Conservation (phyloP, 1,140 invertebrate genomes). For the Macrocentrus cingulum region DNA sequence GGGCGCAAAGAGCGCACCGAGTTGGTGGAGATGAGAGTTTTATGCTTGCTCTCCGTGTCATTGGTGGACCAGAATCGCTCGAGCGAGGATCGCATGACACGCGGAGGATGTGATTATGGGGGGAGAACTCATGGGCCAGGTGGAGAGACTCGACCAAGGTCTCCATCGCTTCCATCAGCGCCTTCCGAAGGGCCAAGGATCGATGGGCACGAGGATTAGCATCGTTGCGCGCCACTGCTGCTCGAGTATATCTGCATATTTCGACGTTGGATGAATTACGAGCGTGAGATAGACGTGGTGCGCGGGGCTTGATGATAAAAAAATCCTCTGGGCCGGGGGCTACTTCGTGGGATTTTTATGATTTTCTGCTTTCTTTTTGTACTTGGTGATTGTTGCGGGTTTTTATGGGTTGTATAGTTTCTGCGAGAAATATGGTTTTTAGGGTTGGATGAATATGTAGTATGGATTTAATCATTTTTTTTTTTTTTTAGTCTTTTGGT, state of each 20-base stretch:
- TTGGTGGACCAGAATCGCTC: neutral
- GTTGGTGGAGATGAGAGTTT: too few relatives aligned
- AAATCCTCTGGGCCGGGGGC: neutral
- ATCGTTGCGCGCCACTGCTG: conserved; percentile 32
- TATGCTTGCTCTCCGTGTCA: too few relatives aligned
- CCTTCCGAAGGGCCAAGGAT: conserved; percentile 52
- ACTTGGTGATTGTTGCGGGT: too few relatives aligned
- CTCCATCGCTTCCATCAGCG: conserved; percentile 7
- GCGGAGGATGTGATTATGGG: conserved; percentile 18
- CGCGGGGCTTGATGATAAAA: conserved; percentile 22
- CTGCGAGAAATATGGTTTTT: too few relatives aligned
- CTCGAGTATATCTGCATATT: conserved; percentile 44
- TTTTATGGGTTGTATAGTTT: too few relatives aligned
- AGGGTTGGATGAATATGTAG: too few relatives aligned
- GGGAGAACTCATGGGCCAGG: conserved; percentile 42
- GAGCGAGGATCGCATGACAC: conserved; percentile 42
- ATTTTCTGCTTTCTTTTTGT: too few relatives aligned
- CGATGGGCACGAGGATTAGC: conserved; percentile 55
- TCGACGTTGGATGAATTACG: conserved; percentile 25
- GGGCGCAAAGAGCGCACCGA: conserved; percentile 36
- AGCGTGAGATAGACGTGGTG: conserved; percentile 10
- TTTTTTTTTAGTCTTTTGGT: too few relatives aligned
- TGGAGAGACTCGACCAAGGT: conserved; percentile 51
- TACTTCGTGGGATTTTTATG: too few relatives aligned
- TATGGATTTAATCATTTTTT: too few relatives aligned